Evolutionary conservation across 2,888 invertebrate genomes (phyloP), one percentile per base, ranked within the genome.

Genomic region (Epiblema foenella): DNA sequence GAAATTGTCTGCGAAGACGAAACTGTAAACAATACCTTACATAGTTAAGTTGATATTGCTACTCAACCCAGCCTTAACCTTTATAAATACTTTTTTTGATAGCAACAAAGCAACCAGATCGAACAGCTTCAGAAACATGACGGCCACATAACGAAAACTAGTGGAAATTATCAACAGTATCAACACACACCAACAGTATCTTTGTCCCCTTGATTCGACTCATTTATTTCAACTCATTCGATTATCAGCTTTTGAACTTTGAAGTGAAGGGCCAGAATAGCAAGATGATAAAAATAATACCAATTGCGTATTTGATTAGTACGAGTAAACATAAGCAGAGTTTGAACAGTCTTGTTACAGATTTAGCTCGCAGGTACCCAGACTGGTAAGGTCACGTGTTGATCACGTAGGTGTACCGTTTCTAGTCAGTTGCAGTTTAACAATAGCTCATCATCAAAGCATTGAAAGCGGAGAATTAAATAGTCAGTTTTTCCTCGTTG

Each of bases 401-500:
- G 52, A 69, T 65, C 65, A 46, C 68, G 72, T 68, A 72, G 69
- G 77, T 73, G 74, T 74, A 74, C 74, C 72, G 76, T 79, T 79
- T 78, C 77, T 75, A 73, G 67, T 73, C 78, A 79, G 77, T 81
- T 82, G 78, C 77, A 76, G 74, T 75, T 81, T 77, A 85, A 88
- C 88, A 89, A 88, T 85, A 86, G 87, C 81, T 84, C 85, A 87
- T 87, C 85, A 86, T 89, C 88, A 88, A 88, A 87, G 87, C 81
- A 85, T 83, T 84, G 83, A 86, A 87, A 88, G 81, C 80, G 74
- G 79, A 84, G 84, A 85, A 88, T 88, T 86, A 88, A 89, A 88
- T 85, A 87, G 83, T 84, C 81, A 84, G 86, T 85, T 88, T 89
- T 89, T 89, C 88, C 85, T 86, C 85, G 87, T 88, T 88, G 91